Evolutionary conservation across 2,797 vertebrate species (phyloP).

Genomic region (Bovichtus diacanthus): DNA sequence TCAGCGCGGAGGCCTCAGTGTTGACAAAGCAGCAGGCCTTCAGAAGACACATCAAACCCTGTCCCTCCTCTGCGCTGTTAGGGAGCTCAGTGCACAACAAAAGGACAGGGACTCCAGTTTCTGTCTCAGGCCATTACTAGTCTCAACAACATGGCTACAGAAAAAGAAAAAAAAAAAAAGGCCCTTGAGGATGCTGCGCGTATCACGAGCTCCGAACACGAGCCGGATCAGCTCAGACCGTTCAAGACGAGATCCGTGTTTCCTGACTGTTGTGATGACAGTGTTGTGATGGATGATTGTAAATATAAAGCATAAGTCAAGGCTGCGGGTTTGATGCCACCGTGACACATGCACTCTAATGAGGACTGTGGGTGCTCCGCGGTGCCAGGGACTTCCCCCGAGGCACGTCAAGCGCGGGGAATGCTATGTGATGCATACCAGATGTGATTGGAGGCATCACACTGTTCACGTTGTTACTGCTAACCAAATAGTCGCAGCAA

Average conservation of each 20-base stretch:
- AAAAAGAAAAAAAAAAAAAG: constrained; percentile 45
- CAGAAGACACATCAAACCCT: constrained; percentile 84
- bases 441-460: constrained; percentile 82
- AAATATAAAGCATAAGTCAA: constrained; percentile 82
- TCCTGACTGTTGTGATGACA: constrained; percentile 73
- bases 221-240: constrained; percentile 51
- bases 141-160: constrained; percentile 68
- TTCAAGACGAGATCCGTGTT: constrained; percentile 65
- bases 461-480: constrained; percentile 77
- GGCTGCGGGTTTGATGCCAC: constrained; percentile 76
- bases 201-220: constrained; percentile 56
- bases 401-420: constrained; percentile 58
- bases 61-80: constrained; percentile 71
- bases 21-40: constrained; percentile 86
- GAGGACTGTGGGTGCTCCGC: constrained; percentile 77
- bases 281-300: constrained; percentile 74
- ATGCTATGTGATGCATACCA: constrained; percentile 81
- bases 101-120: constrained; percentile 75
- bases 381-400: constrained; percentile 68
- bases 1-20: constrained; percentile 78
- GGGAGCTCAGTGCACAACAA: constrained; percentile 71
- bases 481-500: constrained; percentile 75
- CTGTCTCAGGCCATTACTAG: constrained; percentile 72
- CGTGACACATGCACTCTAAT: constrained; percentile 83
- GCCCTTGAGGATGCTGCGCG: constrained; percentile 52